Evolutionary conservation across 2,113 vertebrate genomes (phyloP).

Genomic region (Probosciger aterrimus): DNA sequence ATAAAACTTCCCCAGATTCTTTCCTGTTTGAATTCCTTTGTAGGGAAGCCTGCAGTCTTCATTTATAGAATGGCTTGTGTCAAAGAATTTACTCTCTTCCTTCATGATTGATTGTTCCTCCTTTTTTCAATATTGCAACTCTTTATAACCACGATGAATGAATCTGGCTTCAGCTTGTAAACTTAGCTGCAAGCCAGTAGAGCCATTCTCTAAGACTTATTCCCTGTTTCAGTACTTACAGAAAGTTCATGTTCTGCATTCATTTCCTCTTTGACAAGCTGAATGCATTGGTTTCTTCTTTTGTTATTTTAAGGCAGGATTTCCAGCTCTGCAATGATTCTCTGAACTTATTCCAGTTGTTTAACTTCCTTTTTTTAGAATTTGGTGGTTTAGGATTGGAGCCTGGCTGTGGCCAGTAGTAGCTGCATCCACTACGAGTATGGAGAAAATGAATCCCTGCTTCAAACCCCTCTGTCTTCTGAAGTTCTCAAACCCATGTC

Average conservation of each 20-base stretch:
- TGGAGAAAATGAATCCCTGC: not conserved
- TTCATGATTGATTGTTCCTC: not conserved
- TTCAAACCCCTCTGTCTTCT: not conserved
- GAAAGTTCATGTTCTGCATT: not conserved
- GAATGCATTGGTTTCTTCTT: not conserved
- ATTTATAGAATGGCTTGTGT: not conserved
- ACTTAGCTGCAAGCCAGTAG: not conserved
- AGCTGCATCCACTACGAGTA: not conserved
- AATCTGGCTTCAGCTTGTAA: not conserved
- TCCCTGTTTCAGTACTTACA: not conserved
- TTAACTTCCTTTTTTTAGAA: not conserved
- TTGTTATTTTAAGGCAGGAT: not conserved
- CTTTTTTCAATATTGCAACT: not conserved
- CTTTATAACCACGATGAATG: not conserved
- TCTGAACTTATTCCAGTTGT: not conserved
- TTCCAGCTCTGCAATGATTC: not conserved
- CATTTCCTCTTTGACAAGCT: not conserved
- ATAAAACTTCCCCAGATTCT: not conserved
- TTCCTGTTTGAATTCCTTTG: slow-evolving; percentile 5
- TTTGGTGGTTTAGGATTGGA: not conserved
- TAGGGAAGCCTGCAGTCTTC: not conserved
- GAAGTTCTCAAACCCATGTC: rapidly evolving
- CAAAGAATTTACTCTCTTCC: rapidly evolving
- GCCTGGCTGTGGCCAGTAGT: not conserved
- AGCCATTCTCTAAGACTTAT: not conserved